Evolutionary conservation across 2,113 vertebrate species (phyloP), one percentile per base, ranked within the genome.

Genomic region (Chaetura pelagica): DNA sequence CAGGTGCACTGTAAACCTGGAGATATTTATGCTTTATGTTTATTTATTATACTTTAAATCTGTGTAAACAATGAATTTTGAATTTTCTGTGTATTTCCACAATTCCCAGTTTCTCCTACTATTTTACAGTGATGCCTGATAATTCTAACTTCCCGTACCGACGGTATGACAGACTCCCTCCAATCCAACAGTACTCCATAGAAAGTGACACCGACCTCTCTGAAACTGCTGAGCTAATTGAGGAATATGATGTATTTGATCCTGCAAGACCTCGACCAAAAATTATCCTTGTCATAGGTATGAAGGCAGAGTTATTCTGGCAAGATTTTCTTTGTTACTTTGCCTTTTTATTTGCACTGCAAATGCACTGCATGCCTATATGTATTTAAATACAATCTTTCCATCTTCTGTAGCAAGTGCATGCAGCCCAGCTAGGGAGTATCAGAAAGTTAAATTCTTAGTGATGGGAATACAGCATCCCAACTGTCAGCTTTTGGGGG

Each of bases 161-260:
- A 44, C 98, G 99, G 1, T 99, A 99, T 11, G 99, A 99, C 62
- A 98, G 99, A 21, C 98, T 99, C 49, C 99, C 99, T 58, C 99
- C 99, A 42, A 99, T 99, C 96, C 99, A 99, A 85, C 99, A 99
- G 97, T 99, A 99, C 93, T 99, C 99, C 49, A 99, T 99, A 67
- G 99, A 99, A 96, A 99, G 99, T 34, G 99, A 99, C 97, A 99
- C 99, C 0, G 99, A 99, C 96, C 98, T 99, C 80, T 99, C 99
- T 1, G 99, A 99, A 98, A 99, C 99, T 2, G 99, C 99, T 2
- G 99, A 99, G 97, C 98, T 99, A 61, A 99, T 99, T 67, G 99
- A 99, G 95, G 99, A 99, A 88, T 99, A 99, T 0, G 99, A 99
- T 59, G 99, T 99, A 46, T 99, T 99, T 42, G 99, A 99, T 88